Evolutionary conservation across 2,888 invertebrate species (phyloP).

Genomic region (Dasysyrphus albostriatus): DNA sequence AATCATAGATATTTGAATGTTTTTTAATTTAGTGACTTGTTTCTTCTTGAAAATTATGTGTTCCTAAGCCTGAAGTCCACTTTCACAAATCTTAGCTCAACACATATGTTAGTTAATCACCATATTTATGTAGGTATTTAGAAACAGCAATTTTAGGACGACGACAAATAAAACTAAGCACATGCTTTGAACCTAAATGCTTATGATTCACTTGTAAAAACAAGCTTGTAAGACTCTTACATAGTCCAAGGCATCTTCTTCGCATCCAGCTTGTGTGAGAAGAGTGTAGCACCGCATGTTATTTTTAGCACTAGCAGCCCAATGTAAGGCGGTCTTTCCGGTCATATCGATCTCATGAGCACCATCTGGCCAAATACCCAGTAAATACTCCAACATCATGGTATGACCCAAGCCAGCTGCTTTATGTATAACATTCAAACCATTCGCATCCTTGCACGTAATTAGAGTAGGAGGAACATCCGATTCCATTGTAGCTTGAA

Average conservation of each 20-base stretch:
- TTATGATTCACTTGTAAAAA: neutral
- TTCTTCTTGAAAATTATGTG: too few relatives aligned
- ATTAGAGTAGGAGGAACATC: constrained; percentile 90
- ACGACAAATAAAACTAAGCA: too few relatives aligned
- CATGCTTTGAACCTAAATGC: too few relatives aligned
- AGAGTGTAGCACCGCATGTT: constrained; percentile 91
- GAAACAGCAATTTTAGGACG: too few relatives aligned
- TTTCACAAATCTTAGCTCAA: neutral
- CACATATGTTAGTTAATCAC: too few relatives aligned
- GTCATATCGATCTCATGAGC: constrained; percentile 90
- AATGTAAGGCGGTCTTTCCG: constrained; percentile 94
- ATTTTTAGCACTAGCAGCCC: constrained; percentile 92
- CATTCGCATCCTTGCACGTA: constrained; percentile 91
- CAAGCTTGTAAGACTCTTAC: constrained; percentile 85
- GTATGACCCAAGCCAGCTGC: constrained; percentile 92
- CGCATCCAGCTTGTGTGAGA: constrained; percentile 92
- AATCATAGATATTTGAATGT: neutral
- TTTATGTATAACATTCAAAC: constrained; percentile 94
- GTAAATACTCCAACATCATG: constrained; percentile 90
- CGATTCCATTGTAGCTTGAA: constrained; percentile 88
- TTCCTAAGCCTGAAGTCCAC: too few relatives aligned
- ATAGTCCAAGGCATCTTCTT: constrained; percentile 92
- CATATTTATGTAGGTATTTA: too few relatives aligned
- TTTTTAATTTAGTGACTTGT: too few relatives aligned
- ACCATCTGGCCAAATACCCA: constrained; percentile 88